Base-by-base conservation (phyloP, 2,113 vertebrate genomes). In the Aspidoscelis tigris region DNA sequence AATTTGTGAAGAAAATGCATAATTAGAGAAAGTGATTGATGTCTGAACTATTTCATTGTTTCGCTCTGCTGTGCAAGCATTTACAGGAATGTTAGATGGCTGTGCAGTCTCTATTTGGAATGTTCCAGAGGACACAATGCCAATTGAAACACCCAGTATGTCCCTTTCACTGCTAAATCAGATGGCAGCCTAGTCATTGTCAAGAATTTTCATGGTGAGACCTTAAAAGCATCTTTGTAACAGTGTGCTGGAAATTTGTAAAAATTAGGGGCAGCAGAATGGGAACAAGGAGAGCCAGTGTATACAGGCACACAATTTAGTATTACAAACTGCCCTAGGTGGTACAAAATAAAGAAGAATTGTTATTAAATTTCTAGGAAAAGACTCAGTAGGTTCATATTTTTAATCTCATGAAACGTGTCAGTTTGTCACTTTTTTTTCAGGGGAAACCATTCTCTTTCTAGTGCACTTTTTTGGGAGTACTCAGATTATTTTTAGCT, bases 31-130 rank as follows among this genome's bases (percentile, higher is more conserved):
- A 24, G 47, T 93, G 92, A 93, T 93, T 92, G 91, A 92, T 93
- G 92, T 86, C 88, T 92, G 93, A 92, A 93, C 89, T 92, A 80
- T 88, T 92, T 91, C 83, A 93, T 92, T 95, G 92, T 95, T 94
- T 92, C 88, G 83, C 87, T 92, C 87, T 91, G 75, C 91, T 75
- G 69, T 83, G 88, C 69, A 84, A 90, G 88, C 88, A 80, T 93
- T 92, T 92, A 86, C 72, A 87, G 82, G 86, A 84, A 80, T 65
- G 39, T 58, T 85, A 26, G 43, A 88, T 90, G 88, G 83, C 83
- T 88, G 39, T 88, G 80, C 84, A 76, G 75, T 44, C 84, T 89
- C 88, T 80, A 41, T 12, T 61, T 43, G 8, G 83, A 88, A 82
- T 76, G 77, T 88, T 87, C 82, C 55, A 86, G 84, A 90, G 44